Base-by-base conservation (phyloP, 2,888 invertebrate genomes). In the Sinodicranocentrus sp. region DNA sequence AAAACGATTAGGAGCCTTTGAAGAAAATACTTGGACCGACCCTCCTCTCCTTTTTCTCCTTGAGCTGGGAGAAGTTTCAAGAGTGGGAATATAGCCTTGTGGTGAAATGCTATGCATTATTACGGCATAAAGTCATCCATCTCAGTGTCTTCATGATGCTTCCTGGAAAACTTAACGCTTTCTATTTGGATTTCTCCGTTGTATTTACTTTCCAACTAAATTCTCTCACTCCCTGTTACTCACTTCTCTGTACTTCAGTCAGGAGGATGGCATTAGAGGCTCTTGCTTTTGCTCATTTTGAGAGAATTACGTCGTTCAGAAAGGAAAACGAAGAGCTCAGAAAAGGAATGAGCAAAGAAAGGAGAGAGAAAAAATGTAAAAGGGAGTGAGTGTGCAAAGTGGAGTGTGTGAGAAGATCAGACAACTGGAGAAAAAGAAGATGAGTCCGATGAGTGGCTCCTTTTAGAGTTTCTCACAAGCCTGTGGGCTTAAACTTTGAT, bases 121-220 rank as follows among this genome's bases (percentile, higher is more conserved):
- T 48, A n/a, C 48, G 15, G 48, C 61, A 73, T 72, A 59, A 82
- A 82, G 82, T 82, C 73, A 82, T 65, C 67, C 68, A 73, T 82
- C 73, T 77, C 54, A 43, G 33, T 73, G 72, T 80, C 72, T 70
- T 71, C 33, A 6, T 54, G 26, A 73, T 61, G 59, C 54, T 67
- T 67, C 67, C 19, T 68, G 25, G 48, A 70, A 63, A 33, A 52
- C 63, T 75, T 72, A 26, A 72, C 26, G 59, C 25, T 39, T 72
- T 72, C 15, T 48, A 10, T 28, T 68, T 73, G 28, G 73, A 75
- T 48, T 48, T 57, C 57, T 57, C 5, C n/a, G 3, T 26, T 48
- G 33, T 75, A 75, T 82, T 82, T 82, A 82, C 73, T 68, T 82
- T 82, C 59, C 59, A 82, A 25, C 82, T 68, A 65, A 80, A 72